These are phyloP conservation scores for Watsonalla cultraria DNA, from an alignment of 2,888 invertebrate species.

Conservation along the genomic window DNA sequence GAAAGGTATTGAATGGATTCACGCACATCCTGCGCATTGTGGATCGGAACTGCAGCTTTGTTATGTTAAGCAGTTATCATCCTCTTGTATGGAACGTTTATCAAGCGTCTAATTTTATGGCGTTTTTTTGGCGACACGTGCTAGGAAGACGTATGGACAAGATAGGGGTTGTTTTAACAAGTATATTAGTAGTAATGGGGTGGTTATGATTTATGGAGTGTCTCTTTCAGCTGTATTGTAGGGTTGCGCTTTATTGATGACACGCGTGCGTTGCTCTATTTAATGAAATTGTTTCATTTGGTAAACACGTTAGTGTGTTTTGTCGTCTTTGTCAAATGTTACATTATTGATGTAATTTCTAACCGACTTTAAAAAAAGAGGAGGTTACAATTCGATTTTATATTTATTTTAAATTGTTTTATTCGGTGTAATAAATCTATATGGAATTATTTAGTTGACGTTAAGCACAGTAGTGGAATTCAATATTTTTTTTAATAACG, in stretches of 20 bases:
- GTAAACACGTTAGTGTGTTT: constrained; percentile 16
- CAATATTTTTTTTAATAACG: too few relatives aligned
- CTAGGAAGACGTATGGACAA: constrained; percentile 57
- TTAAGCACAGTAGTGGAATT: too few relatives aligned
- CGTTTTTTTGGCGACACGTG: constrained; percentile 51
- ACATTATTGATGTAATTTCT: too few relatives aligned
- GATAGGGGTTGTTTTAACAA: constrained; percentile 78
- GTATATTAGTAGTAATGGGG: constrained; percentile 73
- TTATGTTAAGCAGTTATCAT: constrained; percentile 73
- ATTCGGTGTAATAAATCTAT: too few relatives aligned
- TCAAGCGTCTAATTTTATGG: constrained; percentile 57
- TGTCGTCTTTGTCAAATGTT: too few relatives aligned
- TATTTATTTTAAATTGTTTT: too few relatives aligned
- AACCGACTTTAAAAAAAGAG: too few relatives aligned
- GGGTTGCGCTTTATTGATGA: constrained; percentile 69
- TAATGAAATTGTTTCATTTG: constrained; percentile 43
- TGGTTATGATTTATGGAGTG: constrained; percentile 72
- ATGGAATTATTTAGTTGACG: too few relatives aligned
- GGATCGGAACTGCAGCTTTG: constrained; percentile 51
- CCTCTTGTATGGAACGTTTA: constrained; percentile 39
- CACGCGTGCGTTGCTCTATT: constrained; percentile 53
- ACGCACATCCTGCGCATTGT: constrained; percentile 64
- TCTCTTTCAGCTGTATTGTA: constrained; percentile 68
- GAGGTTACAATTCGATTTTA: too few relatives aligned
- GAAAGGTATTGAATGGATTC: constrained; percentile 46